Conservation (phyloP, 2,797 vertebrate genomes). For the Cyclura pinguis region DNA sequence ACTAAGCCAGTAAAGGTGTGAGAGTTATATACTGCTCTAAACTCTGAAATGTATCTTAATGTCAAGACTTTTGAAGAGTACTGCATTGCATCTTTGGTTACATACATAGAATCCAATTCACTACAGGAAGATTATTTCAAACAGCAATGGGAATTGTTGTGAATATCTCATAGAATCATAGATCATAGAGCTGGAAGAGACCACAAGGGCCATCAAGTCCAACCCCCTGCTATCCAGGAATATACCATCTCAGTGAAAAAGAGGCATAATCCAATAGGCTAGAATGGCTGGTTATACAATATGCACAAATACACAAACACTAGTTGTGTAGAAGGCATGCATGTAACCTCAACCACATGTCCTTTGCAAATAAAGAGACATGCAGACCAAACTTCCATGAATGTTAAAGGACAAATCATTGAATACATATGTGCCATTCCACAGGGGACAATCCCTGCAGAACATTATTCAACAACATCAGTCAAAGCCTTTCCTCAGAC, state of each 20-base stretch:
- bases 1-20: background rate
- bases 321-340: background rate
- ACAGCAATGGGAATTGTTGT: background rate
- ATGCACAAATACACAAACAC: background rate
- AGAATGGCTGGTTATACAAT: background rate
- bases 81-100: background rate
- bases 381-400: background rate
- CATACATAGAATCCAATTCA: background rate
- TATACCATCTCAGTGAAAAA: no score
- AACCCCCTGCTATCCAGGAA: no score
- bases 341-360: background rate
- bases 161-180: no score
- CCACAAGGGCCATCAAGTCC: no score
- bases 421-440: background rate
- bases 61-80: background rate
- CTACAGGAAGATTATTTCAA: background rate
- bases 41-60: background rate
- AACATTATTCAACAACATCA: no score
- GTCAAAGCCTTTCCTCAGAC: no score
- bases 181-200: no score
- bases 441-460: no score
- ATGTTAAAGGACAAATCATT: background rate
- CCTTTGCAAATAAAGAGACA: background rate
- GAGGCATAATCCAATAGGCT: background rate
- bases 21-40: background rate